Percentiles rank a stretch among this genome's conserved stretches.
Conservation (phyloP, 2,113 vertebrate species). For the Micromys minutus region DNA sequence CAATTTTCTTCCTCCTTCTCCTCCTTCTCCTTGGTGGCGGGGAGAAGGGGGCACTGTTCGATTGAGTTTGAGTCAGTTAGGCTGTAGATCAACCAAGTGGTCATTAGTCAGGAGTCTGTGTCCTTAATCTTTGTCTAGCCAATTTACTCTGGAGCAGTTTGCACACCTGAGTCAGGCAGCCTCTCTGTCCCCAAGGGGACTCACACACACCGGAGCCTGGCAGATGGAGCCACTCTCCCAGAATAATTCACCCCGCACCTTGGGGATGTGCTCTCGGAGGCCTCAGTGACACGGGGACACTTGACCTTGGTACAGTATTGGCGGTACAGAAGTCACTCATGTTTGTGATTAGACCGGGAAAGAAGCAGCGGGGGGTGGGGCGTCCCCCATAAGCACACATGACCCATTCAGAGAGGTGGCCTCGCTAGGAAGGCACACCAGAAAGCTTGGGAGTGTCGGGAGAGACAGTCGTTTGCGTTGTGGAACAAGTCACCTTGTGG, state of each 20-base stretch:
- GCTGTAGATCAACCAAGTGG: background rate
- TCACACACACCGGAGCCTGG: background rate
- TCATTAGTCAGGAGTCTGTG: background rate
- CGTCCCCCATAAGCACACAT: background rate
- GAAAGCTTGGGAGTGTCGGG: background rate
- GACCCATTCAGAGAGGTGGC: background rate
- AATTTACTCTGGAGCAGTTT: background rate
- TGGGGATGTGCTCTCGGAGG: background rate
- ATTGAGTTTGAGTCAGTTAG: fast-evolving
- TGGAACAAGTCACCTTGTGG: background rate
- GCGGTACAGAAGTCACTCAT: background rate
- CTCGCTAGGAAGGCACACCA: background rate
- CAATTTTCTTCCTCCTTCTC: no score
- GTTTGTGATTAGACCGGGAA: background rate
- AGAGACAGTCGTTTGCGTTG: background rate
- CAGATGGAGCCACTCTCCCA: background rate
- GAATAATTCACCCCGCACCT: background rate
- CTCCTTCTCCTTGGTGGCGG: background rate
- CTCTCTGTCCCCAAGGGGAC: background rate
- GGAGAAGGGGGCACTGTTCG: background rate
- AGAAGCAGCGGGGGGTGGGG: background rate
- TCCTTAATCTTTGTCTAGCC: background rate
- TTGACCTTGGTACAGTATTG: background rate
- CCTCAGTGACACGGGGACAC: background rate
- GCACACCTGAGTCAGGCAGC: background rate